phyloP scores from a whole-genome alignment of 2,888 invertebrate genomes.

The Leptopilina myrica region DNA sequence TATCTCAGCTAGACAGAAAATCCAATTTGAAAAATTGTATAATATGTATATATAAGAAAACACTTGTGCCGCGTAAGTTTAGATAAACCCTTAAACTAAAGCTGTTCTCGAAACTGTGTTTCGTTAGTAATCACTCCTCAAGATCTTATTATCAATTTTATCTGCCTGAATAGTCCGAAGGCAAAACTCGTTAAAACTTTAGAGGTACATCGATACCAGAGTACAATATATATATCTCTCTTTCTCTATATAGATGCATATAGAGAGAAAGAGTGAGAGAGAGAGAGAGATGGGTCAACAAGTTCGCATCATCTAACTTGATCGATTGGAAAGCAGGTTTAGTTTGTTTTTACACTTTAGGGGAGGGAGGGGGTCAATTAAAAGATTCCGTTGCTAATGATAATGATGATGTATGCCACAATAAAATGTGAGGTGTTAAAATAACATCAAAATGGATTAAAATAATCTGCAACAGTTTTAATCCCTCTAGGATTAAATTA shows the following conservation, averaged over 20 bases:
- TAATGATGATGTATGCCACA: too few relatives aligned
- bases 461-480: too few relatives aligned
- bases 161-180: conserved; percentile 7
- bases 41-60: not conserved
- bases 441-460: too few relatives aligned
- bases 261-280: not conserved
- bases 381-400: too few relatives aligned
- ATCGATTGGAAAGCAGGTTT: conserved; percentile 18
- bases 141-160: conserved; percentile 37
- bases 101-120: conserved; percentile 20
- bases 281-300: conserved; percentile 9
- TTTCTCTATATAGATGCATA: not conserved
- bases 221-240: not conserved
- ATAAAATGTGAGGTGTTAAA: too few relatives aligned
- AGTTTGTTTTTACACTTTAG: not conserved
- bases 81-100: conserved; percentile 12
- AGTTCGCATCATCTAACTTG: conserved; percentile 20
- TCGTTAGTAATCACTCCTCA: conserved; percentile 21
- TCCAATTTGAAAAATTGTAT: not conserved
- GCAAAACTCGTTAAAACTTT: conserved; percentile 35
- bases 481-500: too few relatives aligned
- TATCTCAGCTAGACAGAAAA: not conserved
- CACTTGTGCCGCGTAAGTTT: conserved; percentile 18
- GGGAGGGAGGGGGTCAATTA: too few relatives aligned
- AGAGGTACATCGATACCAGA: conserved; percentile 9